These are phyloP conservation scores for Charanyca ferruginea DNA, from an alignment of 2,888 invertebrate genomes.

Conservation along the genomic window DNA sequence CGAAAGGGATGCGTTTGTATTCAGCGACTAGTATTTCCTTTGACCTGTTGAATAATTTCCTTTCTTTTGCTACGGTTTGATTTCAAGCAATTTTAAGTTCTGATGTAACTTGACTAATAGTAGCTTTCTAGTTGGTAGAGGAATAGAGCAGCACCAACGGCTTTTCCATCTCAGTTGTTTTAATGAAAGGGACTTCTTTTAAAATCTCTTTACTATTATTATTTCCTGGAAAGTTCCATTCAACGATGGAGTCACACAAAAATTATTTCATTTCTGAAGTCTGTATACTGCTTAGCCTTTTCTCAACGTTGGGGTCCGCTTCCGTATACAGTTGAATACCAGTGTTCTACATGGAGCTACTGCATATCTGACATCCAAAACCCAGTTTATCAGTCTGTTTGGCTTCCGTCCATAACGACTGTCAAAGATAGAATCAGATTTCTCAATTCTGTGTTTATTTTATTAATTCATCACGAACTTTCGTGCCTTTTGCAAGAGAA, in stretches of 20 bases:
- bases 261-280: no score
- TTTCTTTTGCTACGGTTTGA: conserved; percentile 38
- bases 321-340: no score
- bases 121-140: conserved; percentile 28
- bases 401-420: no score
- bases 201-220: no score
- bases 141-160: neutral
- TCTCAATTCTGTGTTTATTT: neutral
- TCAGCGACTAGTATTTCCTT: conserved; percentile 39
- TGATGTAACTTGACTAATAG: conserved; percentile 35
- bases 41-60: conserved; percentile 41
- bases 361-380: no score
- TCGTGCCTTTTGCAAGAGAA: neutral
- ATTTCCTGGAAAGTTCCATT: no score
- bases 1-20: conserved; percentile 31
- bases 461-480: conserved; percentile 15
- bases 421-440: neutral
- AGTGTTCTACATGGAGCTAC: no score
- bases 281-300: no score
- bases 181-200: neutral
- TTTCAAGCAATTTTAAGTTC: conserved; percentile 46
- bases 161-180: conserved; percentile 8
- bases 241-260: no score
- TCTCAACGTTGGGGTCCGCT: no score
- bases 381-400: no score